These are phyloP conservation scores for Bryconaethiops microstoma DNA, from an alignment of 2,797 vertebrate genomes.

Conservation along the genomic window DNA sequence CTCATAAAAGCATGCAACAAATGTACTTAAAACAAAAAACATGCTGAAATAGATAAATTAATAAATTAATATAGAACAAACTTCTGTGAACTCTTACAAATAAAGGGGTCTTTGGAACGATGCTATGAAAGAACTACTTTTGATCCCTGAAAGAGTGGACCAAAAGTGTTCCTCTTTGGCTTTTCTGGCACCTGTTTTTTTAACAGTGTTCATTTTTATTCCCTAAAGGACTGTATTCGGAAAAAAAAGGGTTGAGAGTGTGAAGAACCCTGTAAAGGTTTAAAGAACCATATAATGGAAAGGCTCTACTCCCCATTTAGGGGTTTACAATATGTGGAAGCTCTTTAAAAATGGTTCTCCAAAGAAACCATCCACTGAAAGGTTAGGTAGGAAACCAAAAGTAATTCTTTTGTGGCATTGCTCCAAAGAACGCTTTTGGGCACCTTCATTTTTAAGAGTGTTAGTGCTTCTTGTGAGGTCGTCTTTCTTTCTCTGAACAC, in stretches of 20 bases:
- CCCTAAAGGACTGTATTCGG: no score
- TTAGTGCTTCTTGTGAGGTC: conserved; percentile 50
- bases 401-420: not conserved
- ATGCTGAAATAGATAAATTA: conserved; percentile 27
- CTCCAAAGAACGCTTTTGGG: not conserved
- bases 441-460: not conserved
- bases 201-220: no score
- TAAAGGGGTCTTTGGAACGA: not conserved
- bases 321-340: no score
- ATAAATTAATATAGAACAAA: conserved; percentile 32
- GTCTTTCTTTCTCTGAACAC: conserved; percentile 39
- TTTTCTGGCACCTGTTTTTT: no score
- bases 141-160: not conserved
- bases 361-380: no score
- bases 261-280: no score
- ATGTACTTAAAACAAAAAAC: conserved; percentile 33
- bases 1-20: conserved; percentile 53
- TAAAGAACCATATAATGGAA: no score
- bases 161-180: not conserved
- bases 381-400: not conserved
- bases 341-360: no score
- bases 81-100: conserved; percentile 8
- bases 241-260: no score
- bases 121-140: not conserved
- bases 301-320: no score